Base-by-base conservation (phyloP, 2,888 invertebrate species). In the Ephialtes manifestator region DNA sequence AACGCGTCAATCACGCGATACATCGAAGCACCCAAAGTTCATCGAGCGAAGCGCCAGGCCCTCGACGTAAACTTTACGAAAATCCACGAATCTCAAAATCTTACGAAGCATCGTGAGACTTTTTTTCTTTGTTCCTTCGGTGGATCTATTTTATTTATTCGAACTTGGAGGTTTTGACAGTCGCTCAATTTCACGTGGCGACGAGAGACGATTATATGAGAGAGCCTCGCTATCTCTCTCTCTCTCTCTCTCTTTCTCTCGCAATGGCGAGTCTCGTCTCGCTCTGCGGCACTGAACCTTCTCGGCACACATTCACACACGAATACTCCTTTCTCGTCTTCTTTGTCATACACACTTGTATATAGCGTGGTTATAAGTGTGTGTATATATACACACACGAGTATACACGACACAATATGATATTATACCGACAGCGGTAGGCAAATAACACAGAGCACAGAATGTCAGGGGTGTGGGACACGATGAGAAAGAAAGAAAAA, bases 121-220 rank as follows among this genome's bases (percentile, higher is more conserved):
- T n/a, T n/a, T 35, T 35, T 28, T 0, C n/a, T 7, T 13, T 31
- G 2, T 28, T n/a, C 24, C 24, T 35, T 67, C 15, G 0, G 13
- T 1, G 24, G 24, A 18, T 4, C 2, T 2, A 3, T 5, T n/a
- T 24, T 11, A 24, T 43, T 15, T 7, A 15, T 2, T 20, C 20
- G 24, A 46, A 67, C 15, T 4, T 18, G 8, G n/a, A 8, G 31
- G 2, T 15, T 35, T 46, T 13, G 46, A 46, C 46, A 24, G 4
- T 24, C 20, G 68, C 46, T 74, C 63, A 60, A 72, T 74, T 74
- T 74, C 75, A 75, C 75, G 75, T 63, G 75, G 63, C 31, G 20
- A 63, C 11, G n/a, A 46, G 46, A 31, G 24, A 48, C 18, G 35
- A 31, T 5, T 8, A 39, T 39, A 13, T 31, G 31, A 3, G 48